Conservation (phyloP, 2,888 invertebrate species). For the Saturnia pavonia region DNA sequence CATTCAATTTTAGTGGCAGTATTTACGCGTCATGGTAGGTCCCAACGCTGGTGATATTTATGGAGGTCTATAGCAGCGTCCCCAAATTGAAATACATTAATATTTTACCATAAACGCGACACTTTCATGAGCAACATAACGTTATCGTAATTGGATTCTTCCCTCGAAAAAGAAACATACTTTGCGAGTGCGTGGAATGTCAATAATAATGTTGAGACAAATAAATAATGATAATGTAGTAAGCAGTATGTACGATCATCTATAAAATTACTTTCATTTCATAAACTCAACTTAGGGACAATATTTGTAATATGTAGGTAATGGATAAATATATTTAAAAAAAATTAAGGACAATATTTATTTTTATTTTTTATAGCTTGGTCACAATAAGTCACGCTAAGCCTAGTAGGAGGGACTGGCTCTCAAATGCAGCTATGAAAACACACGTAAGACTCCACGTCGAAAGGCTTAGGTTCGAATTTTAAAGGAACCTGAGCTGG, state of each 20-base stretch:
- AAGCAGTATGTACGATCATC: background rate
- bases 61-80: constrained; percentile 77
- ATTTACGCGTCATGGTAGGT: constrained; percentile 73
- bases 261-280: background rate
- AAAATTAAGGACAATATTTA: too few relatives aligned
- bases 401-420: too few relatives aligned
- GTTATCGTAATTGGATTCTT: constrained; percentile 81
- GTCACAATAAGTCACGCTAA: too few relatives aligned
- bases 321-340: background rate
- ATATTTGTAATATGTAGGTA: background rate
- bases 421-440: too few relatives aligned
- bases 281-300: background rate
- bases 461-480: too few relatives aligned
- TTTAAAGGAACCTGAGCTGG: too few relatives aligned
- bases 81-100: constrained; percentile 82
- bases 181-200: constrained; percentile 42
- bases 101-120: constrained; percentile 82
- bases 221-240: constrained; percentile 15
- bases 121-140: constrained; percentile 79
- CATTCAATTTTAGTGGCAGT: constrained; percentile 77
- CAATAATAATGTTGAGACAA: constrained; percentile 28
- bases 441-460: too few relatives aligned
- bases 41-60: constrained; percentile 74
- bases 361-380: too few relatives aligned
- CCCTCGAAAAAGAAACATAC: constrained; percentile 62